These are phyloP conservation scores for Halyomorpha halys DNA, from an alignment of 1,140 invertebrate species.

Conservation along the genomic window DNA sequence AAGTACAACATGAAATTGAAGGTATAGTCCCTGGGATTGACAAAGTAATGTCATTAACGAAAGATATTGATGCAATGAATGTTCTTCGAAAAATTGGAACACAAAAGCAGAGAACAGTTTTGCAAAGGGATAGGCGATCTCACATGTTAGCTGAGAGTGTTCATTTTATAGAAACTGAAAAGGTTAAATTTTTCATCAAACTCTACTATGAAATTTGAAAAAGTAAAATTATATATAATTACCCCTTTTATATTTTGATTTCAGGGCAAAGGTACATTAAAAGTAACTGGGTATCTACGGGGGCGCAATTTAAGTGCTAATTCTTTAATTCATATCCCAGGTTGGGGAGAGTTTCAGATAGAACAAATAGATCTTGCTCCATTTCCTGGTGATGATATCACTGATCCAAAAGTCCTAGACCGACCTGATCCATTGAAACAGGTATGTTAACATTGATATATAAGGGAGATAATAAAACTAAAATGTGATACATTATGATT, in stretches of 20 bases:
- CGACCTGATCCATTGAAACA: constrained; percentile 56
- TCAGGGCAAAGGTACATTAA: constrained; percentile 54
- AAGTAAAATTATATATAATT: too few relatives aligned
- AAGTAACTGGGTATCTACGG: constrained; percentile 75
- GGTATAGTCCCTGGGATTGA: constrained; percentile 67
- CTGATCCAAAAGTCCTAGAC: constrained; percentile 42
- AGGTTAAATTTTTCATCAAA: constrained; percentile 32
- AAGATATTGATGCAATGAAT: constrained; percentile 62
- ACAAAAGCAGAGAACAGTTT: constrained; percentile 64
- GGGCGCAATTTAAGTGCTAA: constrained; percentile 75
- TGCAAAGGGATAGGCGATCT: constrained; percentile 64
- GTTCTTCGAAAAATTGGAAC: constrained; percentile 66
- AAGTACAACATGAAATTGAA: constrained; percentile 59
- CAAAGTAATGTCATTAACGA: constrained; percentile 68
- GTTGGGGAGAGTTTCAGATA: constrained; percentile 88
- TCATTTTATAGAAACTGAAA: constrained; percentile 49
- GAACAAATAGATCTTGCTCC: constrained; percentile 57
- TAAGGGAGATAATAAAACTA: background rate
- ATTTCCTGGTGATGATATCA: constrained; percentile 54
- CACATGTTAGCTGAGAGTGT: constrained; percentile 72
- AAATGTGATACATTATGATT: too few relatives aligned
- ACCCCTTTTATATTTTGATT: constrained; percentile 27
- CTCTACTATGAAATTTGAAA: too few relatives aligned
- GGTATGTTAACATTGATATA: constrained; percentile 27
- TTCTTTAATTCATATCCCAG: constrained; percentile 77